These are phyloP conservation scores for Drosophila subquinaria DNA, from an alignment of 2,888 invertebrate species.

Conservation along the genomic window DNA sequence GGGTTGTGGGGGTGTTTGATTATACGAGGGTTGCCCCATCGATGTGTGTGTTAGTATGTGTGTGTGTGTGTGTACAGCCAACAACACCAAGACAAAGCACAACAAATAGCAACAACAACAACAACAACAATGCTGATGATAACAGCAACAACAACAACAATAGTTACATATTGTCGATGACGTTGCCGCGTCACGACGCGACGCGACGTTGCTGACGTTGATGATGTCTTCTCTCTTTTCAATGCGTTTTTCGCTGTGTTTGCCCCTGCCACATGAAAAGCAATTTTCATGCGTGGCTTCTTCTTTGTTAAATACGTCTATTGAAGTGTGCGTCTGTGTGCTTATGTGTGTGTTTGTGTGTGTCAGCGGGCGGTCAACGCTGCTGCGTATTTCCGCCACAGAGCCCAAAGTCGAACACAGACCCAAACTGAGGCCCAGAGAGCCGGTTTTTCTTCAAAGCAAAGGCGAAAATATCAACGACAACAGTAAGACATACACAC, in stretches of 20 bases:
- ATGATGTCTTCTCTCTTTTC: conserved; percentile 65
- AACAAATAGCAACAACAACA: conserved; percentile 40
- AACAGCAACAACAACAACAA: conserved; percentile 36
- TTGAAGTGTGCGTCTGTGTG: conserved; percentile 8
- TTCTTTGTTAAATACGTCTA: conserved; percentile 61
- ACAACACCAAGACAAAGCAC: conserved; percentile 45
- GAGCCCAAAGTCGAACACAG: conserved; percentile 53
- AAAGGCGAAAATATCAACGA: conserved; percentile 43
- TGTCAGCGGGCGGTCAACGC: conserved; percentile 60
- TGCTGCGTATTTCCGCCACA: conserved; percentile 74
- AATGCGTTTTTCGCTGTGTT: conserved; percentile 39
- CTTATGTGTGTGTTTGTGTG: conserved; percentile 30
- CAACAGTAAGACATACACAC: conserved; percentile 24
- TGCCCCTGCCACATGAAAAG: conserved; percentile 70
- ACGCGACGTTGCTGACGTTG: conserved; percentile 65
- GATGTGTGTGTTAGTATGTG: conserved; percentile 6
- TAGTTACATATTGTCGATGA: conserved; percentile 50
- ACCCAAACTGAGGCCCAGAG: conserved; percentile 45
- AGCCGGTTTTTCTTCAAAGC: conserved; percentile 78
- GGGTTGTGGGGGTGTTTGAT: conserved; percentile 28
- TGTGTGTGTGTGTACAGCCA: conserved; percentile 42
- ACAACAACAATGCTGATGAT: conserved; percentile 29
- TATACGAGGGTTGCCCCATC: conserved; percentile 49
- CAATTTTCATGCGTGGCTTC: conserved; percentile 81
- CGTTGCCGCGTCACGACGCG: conserved; percentile 37